Evolutionary conservation across 64 coral and sea anemone genomes (phyloP).

Genomic region (Dendrophyllia cribrosa): DNA sequence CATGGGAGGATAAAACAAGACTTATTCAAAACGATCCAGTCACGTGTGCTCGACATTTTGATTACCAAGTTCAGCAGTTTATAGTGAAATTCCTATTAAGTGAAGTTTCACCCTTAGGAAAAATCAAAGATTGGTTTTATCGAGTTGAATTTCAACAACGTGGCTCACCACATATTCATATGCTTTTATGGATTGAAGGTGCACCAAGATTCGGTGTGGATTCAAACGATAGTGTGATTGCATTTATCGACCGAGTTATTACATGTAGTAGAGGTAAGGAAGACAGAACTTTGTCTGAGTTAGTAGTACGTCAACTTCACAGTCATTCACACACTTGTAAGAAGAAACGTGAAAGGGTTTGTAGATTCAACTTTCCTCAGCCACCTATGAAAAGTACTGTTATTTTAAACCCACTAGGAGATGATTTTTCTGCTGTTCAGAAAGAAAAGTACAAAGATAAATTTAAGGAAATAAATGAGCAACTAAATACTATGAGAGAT

Average conservation of each 20-base stretch:
- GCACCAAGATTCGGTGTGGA: not conserved
- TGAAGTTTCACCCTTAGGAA: constrained; percentile 20
- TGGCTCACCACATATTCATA: constrained; percentile 7
- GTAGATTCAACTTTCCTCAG: not conserved
- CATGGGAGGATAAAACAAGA: constrained; percentile 60
- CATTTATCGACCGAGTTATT: too few species aligned
- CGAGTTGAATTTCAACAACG: constrained; percentile 5
- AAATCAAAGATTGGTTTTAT: constrained; percentile 46
- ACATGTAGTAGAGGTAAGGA: too few species aligned
- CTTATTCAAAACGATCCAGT: constrained; percentile 51
- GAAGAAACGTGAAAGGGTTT: not conserved
- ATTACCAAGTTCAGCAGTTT: constrained; percentile 52
- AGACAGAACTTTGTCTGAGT: too few species aligned
- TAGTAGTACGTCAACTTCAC: not conserved
- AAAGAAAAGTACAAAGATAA: not conserved
- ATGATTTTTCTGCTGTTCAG: not conserved
- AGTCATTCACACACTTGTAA: constrained; percentile 1
- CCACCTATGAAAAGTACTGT: not conserved
- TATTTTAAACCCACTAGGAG: constrained; percentile 4
- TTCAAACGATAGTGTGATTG: too few species aligned
- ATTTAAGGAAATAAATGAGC: not conserved
- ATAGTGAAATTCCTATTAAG: constrained; percentile 37
- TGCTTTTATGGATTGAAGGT: not conserved
- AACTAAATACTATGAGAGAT: constrained; percentile 5
- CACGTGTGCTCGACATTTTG: constrained; percentile 62